Conservation (phyloP, 2,888 invertebrate genomes). For the Prenolepis imparis region DNA sequence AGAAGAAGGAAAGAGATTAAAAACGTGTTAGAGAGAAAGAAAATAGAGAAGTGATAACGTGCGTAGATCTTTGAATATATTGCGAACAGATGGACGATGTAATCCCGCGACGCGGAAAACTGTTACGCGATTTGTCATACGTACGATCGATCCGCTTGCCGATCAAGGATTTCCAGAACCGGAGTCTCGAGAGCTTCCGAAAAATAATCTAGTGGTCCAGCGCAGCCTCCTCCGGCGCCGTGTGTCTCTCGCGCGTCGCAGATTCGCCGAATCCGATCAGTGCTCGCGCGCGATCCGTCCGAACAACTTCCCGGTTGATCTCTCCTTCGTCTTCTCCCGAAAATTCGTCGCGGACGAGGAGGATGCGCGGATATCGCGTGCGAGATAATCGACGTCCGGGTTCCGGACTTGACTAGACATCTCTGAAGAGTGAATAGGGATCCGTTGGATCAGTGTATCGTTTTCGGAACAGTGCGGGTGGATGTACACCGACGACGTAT, state of each 20-base stretch:
- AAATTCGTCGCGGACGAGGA: neutral
- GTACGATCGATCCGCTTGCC: neutral
- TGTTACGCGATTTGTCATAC: neutral
- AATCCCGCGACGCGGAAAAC: neutral
- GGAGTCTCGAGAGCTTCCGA: neutral
- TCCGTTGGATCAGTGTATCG: constrained; percentile 28
- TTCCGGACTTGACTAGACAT: neutral
- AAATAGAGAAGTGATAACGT: neutral
- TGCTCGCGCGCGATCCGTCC: constrained; percentile 11
- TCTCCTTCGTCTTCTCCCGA: neutral
- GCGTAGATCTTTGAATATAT: neutral
- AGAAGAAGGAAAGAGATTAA: neutral
- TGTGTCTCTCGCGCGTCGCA: neutral
- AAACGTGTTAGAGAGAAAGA: neutral
- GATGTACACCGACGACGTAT: constrained; percentile 58
- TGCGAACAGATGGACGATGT: constrained; percentile 8
- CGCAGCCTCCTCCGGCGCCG: constrained; percentile 23
- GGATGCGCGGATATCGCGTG: constrained; percentile 10
- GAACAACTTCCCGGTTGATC: neutral
- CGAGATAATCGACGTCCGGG: constrained; percentile 16
- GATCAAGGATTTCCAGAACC: neutral
- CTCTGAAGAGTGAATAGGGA: neutral
- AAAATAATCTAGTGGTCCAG: constrained; percentile 23
- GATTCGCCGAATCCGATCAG: constrained; percentile 1
- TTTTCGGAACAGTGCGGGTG: constrained; percentile 54